phyloP scores from a whole-genome alignment of 2,888 invertebrate genomes.

The Poecilobothrus nobilitatus region DNA sequence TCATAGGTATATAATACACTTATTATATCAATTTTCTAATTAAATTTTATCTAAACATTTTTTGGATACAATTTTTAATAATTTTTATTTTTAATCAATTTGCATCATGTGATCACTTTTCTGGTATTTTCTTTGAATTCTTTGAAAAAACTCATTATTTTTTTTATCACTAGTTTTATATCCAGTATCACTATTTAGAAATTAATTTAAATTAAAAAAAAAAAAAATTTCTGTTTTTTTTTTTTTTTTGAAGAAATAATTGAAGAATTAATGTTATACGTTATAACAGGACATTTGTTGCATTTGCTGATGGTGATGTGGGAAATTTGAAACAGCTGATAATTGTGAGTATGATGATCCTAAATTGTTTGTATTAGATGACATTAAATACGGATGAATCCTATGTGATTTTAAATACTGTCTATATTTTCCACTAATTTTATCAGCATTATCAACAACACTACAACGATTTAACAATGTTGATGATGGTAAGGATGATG shows the following conservation, averaged over 20 bases:
- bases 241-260: no score
- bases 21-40: background rate
- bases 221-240: background rate
- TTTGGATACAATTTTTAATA: background rate
- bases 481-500: constrained; percentile 11
- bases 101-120: background rate
- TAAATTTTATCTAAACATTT: background rate
- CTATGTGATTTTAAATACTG: constrained; percentile 51
- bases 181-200: background rate
- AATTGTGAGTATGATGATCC: constrained; percentile 45
- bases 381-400: constrained; percentile 51
- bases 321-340: constrained; percentile 28
- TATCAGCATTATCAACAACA: background rate
- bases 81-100: background rate
- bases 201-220: background rate
- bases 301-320: constrained; percentile 47
- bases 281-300: constrained; percentile 54
- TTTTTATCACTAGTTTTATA: background rate
- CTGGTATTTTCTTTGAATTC: background rate
- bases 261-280: constrained; percentile 45
- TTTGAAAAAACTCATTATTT: background rate
- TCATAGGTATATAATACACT: background rate
- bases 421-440: constrained; percentile 11
- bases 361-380: constrained; percentile 39
- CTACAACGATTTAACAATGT: constrained; percentile 8